These are phyloP conservation scores for Drosophila ohnishii DNA, from an alignment of 1,140 invertebrate species.

Conservation along the genomic window DNA sequence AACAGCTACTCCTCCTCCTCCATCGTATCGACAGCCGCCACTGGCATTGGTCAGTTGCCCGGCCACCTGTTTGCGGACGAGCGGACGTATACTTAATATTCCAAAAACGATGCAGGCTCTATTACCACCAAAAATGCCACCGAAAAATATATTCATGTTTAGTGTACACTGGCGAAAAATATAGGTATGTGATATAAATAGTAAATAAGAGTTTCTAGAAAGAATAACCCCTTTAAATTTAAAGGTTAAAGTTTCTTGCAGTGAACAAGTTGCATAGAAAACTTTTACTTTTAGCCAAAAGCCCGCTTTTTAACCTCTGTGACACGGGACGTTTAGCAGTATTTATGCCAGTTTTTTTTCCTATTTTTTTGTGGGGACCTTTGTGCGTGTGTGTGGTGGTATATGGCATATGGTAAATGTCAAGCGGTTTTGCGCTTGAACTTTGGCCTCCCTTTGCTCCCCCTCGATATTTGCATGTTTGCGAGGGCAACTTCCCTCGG, in stretches of 20 bases:
- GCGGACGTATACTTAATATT: slow-evolving; percentile 47
- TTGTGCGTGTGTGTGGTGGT: slow-evolving; percentile 12
- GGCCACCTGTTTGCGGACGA: slow-evolving; percentile 30
- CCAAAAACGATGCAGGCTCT: slow-evolving; percentile 9
- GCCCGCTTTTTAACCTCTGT: slow-evolving; percentile 21
- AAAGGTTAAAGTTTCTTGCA: background rate
- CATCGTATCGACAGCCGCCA: background rate
- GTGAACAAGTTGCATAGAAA: slow-evolving; percentile 11
- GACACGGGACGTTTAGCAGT: slow-evolving; percentile 17
- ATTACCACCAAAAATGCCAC: slow-evolving; percentile 11
- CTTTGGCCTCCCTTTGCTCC: slow-evolving; percentile 36
- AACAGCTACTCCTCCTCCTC: background rate
- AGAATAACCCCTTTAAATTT: background rate
- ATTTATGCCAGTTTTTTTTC: background rate
- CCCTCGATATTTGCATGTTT: slow-evolving; percentile 34
- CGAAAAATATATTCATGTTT: slow-evolving; percentile 30
- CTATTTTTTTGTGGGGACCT: background rate
- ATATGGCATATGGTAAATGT: slow-evolving; percentile 40
- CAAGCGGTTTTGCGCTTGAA: slow-evolving; percentile 45
- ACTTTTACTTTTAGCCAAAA: slow-evolving; percentile 25
- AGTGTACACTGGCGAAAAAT: background rate
- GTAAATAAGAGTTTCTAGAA: too few species aligned
- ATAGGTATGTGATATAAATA: too few species aligned
- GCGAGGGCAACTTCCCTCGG: slow-evolving; percentile 34
- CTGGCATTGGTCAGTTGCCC: slow-evolving; percentile 7